phyloP scores from a whole-genome alignment of 2,888 invertebrate genomes.

The Synergus umbraculus region DNA sequence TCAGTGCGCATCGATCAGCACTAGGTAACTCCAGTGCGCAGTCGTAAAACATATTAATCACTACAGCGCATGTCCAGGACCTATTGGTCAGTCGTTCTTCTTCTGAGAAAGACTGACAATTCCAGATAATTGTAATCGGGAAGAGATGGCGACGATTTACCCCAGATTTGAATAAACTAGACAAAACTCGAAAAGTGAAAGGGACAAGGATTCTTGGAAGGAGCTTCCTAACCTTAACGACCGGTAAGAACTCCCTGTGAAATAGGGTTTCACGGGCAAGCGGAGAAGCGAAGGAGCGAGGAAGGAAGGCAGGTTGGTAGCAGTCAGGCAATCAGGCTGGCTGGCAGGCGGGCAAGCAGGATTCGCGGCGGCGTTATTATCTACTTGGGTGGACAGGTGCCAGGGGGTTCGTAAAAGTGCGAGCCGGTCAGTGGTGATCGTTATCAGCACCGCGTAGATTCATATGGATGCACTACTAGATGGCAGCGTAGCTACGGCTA shows the following conservation, averaged over 20 bases:
- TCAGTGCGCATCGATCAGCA: too few relatives aligned
- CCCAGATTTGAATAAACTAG: neutral
- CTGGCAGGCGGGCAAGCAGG: conserved; percentile 55
- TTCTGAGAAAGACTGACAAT: too few relatives aligned
- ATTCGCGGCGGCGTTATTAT: conserved; percentile 70
- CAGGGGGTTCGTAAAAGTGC: conserved; percentile 65
- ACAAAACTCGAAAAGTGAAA: neutral
- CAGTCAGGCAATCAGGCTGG: conserved; percentile 68
- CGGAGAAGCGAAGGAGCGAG: conserved; percentile 43
- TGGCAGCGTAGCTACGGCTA: conserved; percentile 49
- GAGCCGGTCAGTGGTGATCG: conserved; percentile 65
- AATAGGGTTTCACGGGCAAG: conserved; percentile 35
- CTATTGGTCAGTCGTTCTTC: too few relatives aligned
- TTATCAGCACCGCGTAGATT: conserved; percentile 66
- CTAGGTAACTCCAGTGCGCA: too few relatives aligned
- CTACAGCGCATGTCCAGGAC: too few relatives aligned
- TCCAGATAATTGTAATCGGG: neutral
- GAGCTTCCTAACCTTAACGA: conserved; percentile 47
- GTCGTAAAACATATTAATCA: too few relatives aligned
- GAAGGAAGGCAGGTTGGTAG: conserved; percentile 52
- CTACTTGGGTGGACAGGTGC: conserved; percentile 73
- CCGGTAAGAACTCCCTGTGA: conserved; percentile 47
- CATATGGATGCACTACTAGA: conserved; percentile 64
- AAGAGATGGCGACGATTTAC: neutral
- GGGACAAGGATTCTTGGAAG: conserved; percentile 44